phyloP scores from a whole-genome alignment of 2,797 vertebrate genomes.

The Bradypodion pumilum region DNA sequence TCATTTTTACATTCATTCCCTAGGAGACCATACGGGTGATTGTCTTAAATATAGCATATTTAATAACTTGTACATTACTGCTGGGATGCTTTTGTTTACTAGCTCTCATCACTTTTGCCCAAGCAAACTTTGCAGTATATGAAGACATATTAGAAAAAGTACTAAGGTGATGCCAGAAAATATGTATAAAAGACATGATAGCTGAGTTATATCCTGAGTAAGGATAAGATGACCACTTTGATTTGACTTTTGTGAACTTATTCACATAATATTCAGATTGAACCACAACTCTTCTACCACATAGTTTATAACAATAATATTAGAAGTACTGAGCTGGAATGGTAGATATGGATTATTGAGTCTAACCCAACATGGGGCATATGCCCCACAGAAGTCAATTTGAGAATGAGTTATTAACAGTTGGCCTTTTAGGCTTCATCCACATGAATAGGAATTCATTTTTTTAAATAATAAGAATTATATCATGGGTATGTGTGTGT shows the following conservation, averaged over 20 bases:
- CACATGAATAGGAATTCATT: too few relatives aligned
- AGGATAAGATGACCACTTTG: neutral
- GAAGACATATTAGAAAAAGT: neutral
- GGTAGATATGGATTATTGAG: too few relatives aligned
- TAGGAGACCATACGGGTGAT: neutral
- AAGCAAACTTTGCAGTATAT: neutral
- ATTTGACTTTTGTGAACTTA: neutral
- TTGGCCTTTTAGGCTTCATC: too few relatives aligned
- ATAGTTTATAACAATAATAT: neutral
- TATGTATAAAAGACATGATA: neutral
- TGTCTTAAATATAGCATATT: neutral
- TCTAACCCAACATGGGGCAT: too few relatives aligned
- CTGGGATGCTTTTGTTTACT: neutral
- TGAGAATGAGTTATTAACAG: too few relatives aligned
- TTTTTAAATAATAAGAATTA: too few relatives aligned
- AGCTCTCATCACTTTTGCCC: neutral
- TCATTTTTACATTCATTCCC: neutral
- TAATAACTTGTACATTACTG: neutral
- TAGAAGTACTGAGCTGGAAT: too few relatives aligned
- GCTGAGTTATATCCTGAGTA: neutral
- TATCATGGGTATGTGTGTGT: too few relatives aligned
- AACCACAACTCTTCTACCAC: neutral
- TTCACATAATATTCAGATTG: neutral
- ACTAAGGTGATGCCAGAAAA: neutral
- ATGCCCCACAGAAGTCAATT: too few relatives aligned